These are phyloP conservation scores for Ferrisia virgata DNA, from an alignment of 2,888 invertebrate species.

Conservation along the genomic window DNA sequence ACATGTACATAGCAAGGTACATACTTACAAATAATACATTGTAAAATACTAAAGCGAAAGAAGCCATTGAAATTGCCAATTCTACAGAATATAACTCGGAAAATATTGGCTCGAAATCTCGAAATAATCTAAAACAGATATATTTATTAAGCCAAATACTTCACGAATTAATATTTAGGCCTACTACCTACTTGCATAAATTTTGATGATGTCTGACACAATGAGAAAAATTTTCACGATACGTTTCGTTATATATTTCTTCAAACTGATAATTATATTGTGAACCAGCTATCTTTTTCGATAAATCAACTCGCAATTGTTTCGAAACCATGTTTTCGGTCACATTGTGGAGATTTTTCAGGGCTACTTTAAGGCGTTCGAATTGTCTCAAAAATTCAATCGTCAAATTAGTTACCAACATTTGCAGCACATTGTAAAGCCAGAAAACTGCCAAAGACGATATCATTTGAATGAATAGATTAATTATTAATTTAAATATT, in stretches of 20 bases:
- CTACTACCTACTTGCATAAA: neutral
- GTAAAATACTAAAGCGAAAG: conserved; percentile 18
- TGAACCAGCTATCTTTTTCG: too few species aligned
- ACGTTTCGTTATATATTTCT: neutral
- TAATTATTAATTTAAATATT: neutral
- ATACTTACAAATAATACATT: neutral
- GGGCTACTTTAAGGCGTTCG: neutral
- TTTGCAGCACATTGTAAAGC: neutral
- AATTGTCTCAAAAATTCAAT: neutral
- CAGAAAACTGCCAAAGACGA: neutral
- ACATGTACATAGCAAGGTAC: neutral
- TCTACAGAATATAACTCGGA: neutral
- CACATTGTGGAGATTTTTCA: neutral
- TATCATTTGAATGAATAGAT: neutral
- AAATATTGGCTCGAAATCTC: neutral
- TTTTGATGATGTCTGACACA: neutral
- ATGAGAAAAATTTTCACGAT: neutral
- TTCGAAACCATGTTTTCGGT: neutral
- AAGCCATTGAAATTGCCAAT: neutral
- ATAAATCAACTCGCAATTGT: neutral
- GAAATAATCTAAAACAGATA: neutral
- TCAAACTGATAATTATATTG: too few species aligned
- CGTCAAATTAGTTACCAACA: neutral
- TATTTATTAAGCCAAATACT: neutral
- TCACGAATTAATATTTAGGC: neutral